Evolutionary conservation across 2,888 invertebrate species (phyloP).

Genomic region (Patella ulyssiponensis): DNA sequence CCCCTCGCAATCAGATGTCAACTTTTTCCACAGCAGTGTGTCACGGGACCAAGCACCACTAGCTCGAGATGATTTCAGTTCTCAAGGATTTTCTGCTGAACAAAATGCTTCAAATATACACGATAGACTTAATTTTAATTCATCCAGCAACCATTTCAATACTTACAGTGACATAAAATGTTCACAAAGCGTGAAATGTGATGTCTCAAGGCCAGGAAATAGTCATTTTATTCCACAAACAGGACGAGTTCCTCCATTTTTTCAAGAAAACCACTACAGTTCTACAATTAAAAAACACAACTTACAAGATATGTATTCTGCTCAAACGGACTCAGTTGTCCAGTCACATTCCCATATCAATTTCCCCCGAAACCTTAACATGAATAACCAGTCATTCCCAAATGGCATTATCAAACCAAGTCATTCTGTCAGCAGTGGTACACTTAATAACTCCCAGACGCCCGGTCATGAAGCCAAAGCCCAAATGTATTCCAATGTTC

Average conservation of each 20-base stretch:
- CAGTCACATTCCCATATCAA: background rate
- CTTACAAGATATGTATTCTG: background rate
- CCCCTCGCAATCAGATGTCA: background rate
- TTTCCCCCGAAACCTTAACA: background rate
- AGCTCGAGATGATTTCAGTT: background rate
- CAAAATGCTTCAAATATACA: background rate
- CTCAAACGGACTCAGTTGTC: background rate
- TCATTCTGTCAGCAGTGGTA: conserved; percentile 13
- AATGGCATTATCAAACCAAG: background rate
- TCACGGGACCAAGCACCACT: background rate
- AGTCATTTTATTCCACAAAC: background rate
- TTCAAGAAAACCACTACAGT: background rate
- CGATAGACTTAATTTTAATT: background rate
- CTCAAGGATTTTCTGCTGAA: background rate
- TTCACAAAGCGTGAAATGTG: background rate
- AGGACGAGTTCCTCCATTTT: background rate
- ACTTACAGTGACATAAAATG: background rate
- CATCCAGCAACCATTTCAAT: background rate
- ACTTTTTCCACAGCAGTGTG: background rate
- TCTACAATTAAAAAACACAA: background rate
- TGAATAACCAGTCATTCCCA: background rate
- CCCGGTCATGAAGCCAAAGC: conserved; percentile 14
- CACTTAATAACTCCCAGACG: conserved; percentile 13
- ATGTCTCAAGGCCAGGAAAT: background rate
- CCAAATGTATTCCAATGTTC: conserved; percentile 9